Evolutionary conservation across 2,797 vertebrate genomes (phyloP).

Genomic region (Neomorphus geoffroyi): DNA sequence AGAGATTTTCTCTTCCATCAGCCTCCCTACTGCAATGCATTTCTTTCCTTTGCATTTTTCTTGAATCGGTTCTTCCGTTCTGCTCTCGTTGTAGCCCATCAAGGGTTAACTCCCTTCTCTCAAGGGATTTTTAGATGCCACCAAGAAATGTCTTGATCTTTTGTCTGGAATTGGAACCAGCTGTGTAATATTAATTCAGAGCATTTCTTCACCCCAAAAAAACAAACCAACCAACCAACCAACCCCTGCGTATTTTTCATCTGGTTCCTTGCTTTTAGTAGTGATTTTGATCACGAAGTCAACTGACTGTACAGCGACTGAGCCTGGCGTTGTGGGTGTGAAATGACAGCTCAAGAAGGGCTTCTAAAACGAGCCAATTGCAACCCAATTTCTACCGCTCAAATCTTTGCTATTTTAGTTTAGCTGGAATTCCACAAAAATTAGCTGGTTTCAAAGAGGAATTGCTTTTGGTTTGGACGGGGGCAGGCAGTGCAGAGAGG

Average conservation of each 20-base stretch:
- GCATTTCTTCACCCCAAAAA: neutral
- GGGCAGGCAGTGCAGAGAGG: too few species aligned
- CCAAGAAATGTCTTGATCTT: neutral
- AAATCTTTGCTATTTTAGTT: neutral
- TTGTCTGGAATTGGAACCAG: neutral
- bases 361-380: neutral
- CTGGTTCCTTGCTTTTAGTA: neutral
- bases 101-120: neutral
- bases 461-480: neutral
- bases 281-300: neutral
- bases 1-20: neutral
- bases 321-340: constrained; percentile 28
- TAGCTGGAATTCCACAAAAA: neutral
- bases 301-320: neutral
- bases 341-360: constrained; percentile 38
- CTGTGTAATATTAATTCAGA: neutral
- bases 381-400: neutral
- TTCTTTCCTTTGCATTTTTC: neutral
- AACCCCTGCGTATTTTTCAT: neutral
- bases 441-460: neutral
- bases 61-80: neutral
- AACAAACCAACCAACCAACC: neutral
- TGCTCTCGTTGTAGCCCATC: accelerated
- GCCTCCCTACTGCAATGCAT: neutral
- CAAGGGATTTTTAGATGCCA: neutral